A percentile compares a stretch with the other conserved stretches of the same genome.
phyloP scores from a whole-genome alignment of 2,113 vertebrate species.

The Pyxicephalus adspersus region DNA sequence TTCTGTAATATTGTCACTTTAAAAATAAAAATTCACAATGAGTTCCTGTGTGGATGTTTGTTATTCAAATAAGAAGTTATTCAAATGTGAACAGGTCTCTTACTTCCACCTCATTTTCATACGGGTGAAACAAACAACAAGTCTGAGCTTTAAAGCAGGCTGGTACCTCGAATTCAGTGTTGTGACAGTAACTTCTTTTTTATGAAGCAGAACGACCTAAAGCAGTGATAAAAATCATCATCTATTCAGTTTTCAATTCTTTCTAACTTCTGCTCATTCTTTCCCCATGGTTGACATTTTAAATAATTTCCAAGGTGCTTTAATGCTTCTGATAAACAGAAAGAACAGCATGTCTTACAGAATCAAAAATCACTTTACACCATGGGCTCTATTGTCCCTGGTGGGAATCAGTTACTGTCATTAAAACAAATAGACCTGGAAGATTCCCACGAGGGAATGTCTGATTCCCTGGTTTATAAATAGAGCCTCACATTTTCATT shows the following conservation, averaged over 20 bases:
- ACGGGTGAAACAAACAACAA: background rate
- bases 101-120: slow-evolving; percentile 45
- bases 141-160: background rate
- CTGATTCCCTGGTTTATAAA: too few species aligned
- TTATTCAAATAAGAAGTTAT: slow-evolving; percentile 35
- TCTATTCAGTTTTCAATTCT: background rate
- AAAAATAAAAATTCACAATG: slow-evolving; percentile 8
- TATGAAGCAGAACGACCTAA: background rate
- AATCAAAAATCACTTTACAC: too few species aligned
- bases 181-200: background rate
- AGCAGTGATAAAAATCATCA: background rate
- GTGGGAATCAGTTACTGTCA: too few species aligned
- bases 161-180: background rate
- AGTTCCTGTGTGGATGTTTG: slow-evolving; percentile 1
- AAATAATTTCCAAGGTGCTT: too few species aligned
- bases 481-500: too few species aligned
- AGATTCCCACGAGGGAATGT: too few species aligned
- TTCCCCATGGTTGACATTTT: too few species aligned
- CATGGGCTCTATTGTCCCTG: too few species aligned
- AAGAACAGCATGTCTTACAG: too few species aligned
- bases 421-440: too few species aligned
- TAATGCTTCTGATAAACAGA: too few species aligned
- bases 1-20: background rate
- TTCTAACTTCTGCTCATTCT: background rate
- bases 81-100: background rate